Percentiles rank a stretch among this genome's conserved stretches.
Evolutionary conservation across 30 jellyfish, hydroid and myxozoan species (phyloP).

Genomic region (Turritopsis rubra): DNA sequence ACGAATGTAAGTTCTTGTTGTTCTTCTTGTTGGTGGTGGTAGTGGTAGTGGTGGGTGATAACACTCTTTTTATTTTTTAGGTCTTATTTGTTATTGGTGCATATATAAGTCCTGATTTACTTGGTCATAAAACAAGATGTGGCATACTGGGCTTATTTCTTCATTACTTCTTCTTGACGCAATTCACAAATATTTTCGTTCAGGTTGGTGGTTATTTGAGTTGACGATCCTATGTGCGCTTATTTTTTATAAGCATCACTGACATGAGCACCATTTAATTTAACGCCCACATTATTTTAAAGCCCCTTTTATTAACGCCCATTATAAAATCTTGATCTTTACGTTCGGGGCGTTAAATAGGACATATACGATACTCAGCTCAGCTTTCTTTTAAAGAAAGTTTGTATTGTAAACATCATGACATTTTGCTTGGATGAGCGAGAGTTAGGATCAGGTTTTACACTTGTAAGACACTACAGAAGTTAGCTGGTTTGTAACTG

Average conservation of each 20-base stretch:
- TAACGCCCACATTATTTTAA: too few relatives aligned
- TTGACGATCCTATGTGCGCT: too few relatives aligned
- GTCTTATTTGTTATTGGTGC: constrained; percentile 72
- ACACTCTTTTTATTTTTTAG: constrained; percentile 28
- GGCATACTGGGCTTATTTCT: constrained; percentile 54
- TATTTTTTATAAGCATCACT: too few relatives aligned
- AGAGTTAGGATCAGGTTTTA: not conserved
- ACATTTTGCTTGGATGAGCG: not conserved
- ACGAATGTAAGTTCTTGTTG: constrained; percentile 68
- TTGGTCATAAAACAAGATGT: constrained; percentile 41
- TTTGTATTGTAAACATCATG: not conserved
- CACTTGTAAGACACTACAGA: not conserved
- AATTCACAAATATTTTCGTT: constrained; percentile 74
- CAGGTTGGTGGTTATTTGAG: constrained; percentile 52
- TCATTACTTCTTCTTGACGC: constrained; percentile 80
- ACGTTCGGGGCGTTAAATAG: too few relatives aligned
- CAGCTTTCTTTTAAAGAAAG: too few relatives aligned
- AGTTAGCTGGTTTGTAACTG: not conserved
- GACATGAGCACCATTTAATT: too few relatives aligned
- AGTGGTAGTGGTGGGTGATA: not conserved
- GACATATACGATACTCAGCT: too few relatives aligned
- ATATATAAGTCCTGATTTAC: constrained; percentile 69
- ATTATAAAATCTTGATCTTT: too few relatives aligned
- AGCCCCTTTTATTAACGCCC: too few relatives aligned
- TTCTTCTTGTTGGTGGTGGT: not conserved